Base-by-base conservation (phyloP, 2,888 invertebrate species). In the Phyto melanocephala region DNA sequence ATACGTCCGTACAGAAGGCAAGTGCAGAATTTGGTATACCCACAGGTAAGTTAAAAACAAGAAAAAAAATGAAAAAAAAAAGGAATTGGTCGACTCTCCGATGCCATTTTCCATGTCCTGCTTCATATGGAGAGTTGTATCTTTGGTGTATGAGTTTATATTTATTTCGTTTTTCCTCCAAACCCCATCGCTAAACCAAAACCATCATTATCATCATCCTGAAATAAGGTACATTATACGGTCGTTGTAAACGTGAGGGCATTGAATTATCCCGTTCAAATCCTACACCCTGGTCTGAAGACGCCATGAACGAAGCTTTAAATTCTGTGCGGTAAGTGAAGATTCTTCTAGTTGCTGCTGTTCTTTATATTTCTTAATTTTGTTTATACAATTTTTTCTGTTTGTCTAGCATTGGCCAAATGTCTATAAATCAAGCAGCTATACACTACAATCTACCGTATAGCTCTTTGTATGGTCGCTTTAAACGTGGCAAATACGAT, bases 251-350 rank as follows among this genome's bases (percentile, higher is more conserved):
- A 88, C 93, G 96, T 62, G 97, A 97, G 90, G 97, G 97, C 60
- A 97, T 97, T 86, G 97, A 97, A 90, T 92, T 97, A 85, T 96
- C 96, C 6, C 94, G 97, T 86, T 96, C 96, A 74, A 96, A 96
- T 92, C 96, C 96, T n/a, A 96, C 97, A 54, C 97, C 97, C 10
- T 97, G 97, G 97, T 96, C 96, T n/a, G 97, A 97, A 89, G 96
- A 96, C 89, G 96, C 96, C 33, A 97, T 97, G 97, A 95, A 95
- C 22, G 96, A 97, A 91, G 97, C 97, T 22, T 92, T 97, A 54
- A 96, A 97, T 90, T 96, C 97, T 84, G 97, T 97, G 85, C 95
- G 96, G 96, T 96, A 90, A 86, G 88, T 87, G n/a, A n/a, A 1
- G 1, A 20, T 15, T 6, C 1, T 11, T 33, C 52, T 7, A 8